Conservation (phyloP, 2,888 invertebrate genomes). For the Scotopteryx bipunctaria region DNA sequence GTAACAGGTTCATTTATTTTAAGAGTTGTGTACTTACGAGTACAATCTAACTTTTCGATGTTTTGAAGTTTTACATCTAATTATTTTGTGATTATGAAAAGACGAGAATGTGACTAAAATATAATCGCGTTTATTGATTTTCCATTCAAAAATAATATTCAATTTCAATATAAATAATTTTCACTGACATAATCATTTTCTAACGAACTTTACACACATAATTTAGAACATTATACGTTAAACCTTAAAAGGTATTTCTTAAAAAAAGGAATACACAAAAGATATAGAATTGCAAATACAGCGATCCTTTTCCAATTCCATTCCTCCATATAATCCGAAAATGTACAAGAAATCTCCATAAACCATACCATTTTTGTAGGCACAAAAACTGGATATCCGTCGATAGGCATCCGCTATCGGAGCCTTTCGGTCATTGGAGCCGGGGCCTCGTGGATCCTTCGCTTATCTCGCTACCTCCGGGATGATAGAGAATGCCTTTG, state of each 20-base stretch:
- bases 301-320: no score
- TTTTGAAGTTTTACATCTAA: no score
- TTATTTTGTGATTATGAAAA: no score
- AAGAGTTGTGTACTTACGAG: constrained; percentile 37
- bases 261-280: no score
- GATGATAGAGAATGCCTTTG: constrained; percentile 12
- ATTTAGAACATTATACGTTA: no score
- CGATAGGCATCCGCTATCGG: neutral
- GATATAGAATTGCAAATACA: no score
- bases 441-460: constrained; percentile 4
- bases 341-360: neutral
- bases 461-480: constrained; percentile 6
- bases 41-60: constrained; percentile 23
- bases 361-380: neutral
- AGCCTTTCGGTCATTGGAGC: constrained; percentile 16
- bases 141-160: no score
- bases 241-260: no score
- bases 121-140: no score
- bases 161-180: neutral
- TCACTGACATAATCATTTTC: neutral
- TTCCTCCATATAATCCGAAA: neutral
- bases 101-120: no score
- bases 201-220: no score
- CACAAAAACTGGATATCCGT: constrained; percentile 4
- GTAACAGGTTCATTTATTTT: constrained; percentile 36